Evolutionary conservation across 2,888 invertebrate genomes (phyloP), one percentile per base, ranked within the genome.

Genomic region (Chrysolina haemoptera): DNA sequence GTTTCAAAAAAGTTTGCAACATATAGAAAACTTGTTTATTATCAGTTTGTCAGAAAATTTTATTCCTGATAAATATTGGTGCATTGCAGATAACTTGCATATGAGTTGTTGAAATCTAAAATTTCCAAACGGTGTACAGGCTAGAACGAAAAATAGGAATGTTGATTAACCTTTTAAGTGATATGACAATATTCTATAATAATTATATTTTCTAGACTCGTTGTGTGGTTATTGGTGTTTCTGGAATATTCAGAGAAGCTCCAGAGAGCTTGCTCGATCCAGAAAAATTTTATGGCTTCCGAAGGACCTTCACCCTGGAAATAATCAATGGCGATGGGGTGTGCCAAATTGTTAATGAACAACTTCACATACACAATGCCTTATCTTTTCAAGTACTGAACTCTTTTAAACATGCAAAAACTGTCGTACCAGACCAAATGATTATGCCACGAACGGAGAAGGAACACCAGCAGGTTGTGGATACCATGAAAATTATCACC

Each of bases 281-380:
- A 10, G 91, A 91, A 68, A 88, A 89, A 50, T 62, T 90, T 0
- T 83, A 91, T 1, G 87, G 90, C 0, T 94, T 94, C 84, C 88
- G 89, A 0, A 88, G 93, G 53, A 91, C 91, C 0, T 90, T 94
- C 68, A 88, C 91, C 0, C 83, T 94, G 16, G 82, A 86, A 4
- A 86, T 89, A 0, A 83, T 84, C 6, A 88, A 89, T 27, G 87
- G 87, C 0, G 91, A 92, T 70, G 88, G 88, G 0, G 90, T 92
- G 70, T 93, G 92, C 84, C 90, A 90, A 77, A 93, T 95, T 68
- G 83, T 88, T 2, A 93, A 94, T 83, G 95, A 95, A 82, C 90
- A 92, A 88, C 81, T 93, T 12, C 90, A 91, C 82, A 89, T 94
- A 83, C 90, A 91, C 50, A 89, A 88, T 76, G 86, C 86, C 14